phyloP scores from a whole-genome alignment of 2,797 vertebrate genomes.

The Coccyzus lansbergi region DNA sequence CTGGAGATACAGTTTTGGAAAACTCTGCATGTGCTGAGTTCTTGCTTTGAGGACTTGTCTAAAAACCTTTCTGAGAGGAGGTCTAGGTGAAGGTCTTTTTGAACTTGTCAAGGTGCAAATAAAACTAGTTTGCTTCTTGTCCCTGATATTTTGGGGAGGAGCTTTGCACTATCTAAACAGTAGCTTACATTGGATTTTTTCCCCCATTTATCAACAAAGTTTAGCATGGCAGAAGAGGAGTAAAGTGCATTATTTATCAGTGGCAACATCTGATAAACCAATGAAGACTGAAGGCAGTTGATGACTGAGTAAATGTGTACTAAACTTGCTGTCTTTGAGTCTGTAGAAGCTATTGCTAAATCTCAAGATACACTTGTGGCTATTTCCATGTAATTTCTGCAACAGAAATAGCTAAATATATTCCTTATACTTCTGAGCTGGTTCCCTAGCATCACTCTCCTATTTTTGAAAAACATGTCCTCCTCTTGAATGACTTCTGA shows the following conservation, averaged over 20 bases:
- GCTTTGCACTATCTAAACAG: neutral
- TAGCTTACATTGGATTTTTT: neutral
- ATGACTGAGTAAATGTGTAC: neutral
- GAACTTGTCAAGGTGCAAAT: neutral
- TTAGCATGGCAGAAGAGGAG: neutral
- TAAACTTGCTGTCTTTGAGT: neutral
- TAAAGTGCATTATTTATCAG: neutral
- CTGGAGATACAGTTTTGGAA: neutral
- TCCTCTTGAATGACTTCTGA: neutral
- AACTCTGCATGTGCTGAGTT: neutral
- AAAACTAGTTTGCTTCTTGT: neutral
- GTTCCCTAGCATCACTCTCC: neutral
- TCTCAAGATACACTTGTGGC: neutral
- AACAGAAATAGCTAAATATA: neutral
- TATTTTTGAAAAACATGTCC: neutral
- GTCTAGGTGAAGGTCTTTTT: neutral
- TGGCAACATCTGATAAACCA: neutral
- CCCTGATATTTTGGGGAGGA: neutral
- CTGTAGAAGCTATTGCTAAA: neutral
- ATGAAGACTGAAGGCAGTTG: neutral
- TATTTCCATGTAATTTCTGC: neutral
- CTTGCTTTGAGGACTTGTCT: neutral
- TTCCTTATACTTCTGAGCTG: neutral
- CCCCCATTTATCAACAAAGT: too few relatives aligned
- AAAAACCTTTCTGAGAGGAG: neutral